Conservation (phyloP, 1,140 invertebrate genomes). For the Plectrocnemia conspersa region DNA sequence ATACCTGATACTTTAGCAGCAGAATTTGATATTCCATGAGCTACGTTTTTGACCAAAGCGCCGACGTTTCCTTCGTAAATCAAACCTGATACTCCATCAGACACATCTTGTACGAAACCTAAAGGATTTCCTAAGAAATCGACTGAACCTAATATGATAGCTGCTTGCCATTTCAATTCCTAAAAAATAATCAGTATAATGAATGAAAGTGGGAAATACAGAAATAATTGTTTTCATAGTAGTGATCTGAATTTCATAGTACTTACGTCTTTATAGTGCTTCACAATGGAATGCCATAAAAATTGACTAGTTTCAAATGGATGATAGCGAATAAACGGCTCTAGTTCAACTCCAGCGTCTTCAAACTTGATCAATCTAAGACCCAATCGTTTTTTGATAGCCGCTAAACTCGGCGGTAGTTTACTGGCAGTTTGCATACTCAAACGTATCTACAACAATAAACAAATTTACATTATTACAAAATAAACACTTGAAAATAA, state of each 20-base stretch:
- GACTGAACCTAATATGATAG: conserved; percentile 90
- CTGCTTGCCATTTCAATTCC: conserved; percentile 93
- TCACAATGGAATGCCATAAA: conserved; percentile 68
- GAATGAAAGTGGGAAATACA: neutral
- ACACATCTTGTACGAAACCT: conserved; percentile 92
- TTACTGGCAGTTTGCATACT: conserved; percentile 78
- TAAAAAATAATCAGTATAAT: conserved; percentile 39
- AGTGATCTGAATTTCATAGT: neutral
- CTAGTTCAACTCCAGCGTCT: conserved; percentile 88
- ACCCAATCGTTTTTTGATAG: conserved; percentile 80
- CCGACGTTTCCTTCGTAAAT: conserved; percentile 87
- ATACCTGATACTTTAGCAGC: conserved; percentile 83
- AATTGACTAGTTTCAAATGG: conserved; percentile 84
- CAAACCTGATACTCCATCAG: conserved; percentile 89
- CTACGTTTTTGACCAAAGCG: conserved; percentile 90
- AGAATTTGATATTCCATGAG: conserved; percentile 95
- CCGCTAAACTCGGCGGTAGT: conserved; percentile 66
- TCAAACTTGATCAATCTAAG: conserved; percentile 93
- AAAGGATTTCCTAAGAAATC: conserved; percentile 97
- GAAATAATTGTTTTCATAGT: neutral
- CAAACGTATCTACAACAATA: conserved; percentile 60
- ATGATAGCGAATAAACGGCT: conserved; percentile 79
- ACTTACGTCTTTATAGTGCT: conserved; percentile 75
- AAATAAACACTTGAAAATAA: conserved; percentile 19
- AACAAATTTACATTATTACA: conserved; percentile 18